Evolutionary conservation across 2,797 vertebrate species (phyloP).

Genomic region (Paramormyrops hopkinsi): DNA sequence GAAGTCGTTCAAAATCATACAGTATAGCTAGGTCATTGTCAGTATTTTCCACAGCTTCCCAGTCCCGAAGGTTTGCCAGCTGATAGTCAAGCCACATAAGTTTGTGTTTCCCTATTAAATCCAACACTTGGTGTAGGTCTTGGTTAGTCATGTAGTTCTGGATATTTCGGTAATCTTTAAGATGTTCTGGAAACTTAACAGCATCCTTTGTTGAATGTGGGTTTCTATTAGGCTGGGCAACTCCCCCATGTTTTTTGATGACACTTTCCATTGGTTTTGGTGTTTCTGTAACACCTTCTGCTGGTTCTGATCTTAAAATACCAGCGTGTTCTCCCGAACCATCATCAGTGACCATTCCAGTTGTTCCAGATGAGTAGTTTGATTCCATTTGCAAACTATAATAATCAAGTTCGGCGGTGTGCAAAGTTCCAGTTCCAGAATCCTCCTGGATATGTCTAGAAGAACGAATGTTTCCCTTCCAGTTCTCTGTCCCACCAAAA

Average conservation of each 20-base stretch:
- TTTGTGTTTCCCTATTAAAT: conserved; percentile 53
- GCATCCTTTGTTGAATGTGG: conserved; percentile 1
- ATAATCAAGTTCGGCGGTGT: neutral
- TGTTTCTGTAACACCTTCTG: neutral
- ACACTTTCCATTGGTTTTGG: neutral
- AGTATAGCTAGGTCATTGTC: conserved; percentile 48
- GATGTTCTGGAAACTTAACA: conserved; percentile 23
- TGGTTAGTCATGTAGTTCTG: conserved; percentile 39
- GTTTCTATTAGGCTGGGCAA: conserved; percentile 9
- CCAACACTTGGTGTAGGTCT: conserved; percentile 36
- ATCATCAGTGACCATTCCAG: neutral
- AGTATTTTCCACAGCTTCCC: conserved; percentile 29
- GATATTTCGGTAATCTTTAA: conserved; percentile 46
- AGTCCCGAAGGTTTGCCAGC: conserved; percentile 34
- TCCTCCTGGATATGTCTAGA: neutral
- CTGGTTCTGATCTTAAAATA: conserved; percentile 26
- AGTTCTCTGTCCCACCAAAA: neutral
- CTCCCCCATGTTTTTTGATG: neutral
- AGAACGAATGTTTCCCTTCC: neutral
- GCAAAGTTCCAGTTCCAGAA: neutral
- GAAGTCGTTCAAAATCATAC: conserved; percentile 49
- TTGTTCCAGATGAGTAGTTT: neutral
- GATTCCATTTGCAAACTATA: neutral
- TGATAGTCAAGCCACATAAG: conserved; percentile 57
- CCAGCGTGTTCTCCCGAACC: conserved; percentile 29